Base-by-base conservation (phyloP, 2,113 vertebrate genomes). In the Danionella cerebrum region DNA sequence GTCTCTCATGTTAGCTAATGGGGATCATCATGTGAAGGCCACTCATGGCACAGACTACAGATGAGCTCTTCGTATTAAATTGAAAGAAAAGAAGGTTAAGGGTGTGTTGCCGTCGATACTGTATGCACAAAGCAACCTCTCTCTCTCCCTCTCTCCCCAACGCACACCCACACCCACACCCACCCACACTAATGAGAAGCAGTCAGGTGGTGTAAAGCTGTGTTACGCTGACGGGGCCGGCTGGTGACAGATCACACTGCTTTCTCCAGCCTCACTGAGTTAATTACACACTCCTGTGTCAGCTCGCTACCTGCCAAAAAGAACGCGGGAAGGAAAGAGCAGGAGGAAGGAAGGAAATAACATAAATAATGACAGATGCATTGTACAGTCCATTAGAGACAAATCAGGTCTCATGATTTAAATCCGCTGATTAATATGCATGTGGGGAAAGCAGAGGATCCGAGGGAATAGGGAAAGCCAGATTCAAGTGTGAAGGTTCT, bases 381-480 rank as follows among this genome's bases (percentile, higher is more conserved):
- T 65, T 60, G 78, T 79, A 66, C 65, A 82, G 78, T 77, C 74
- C 75, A 82, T 84, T 83, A 79, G 76, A 71, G 82, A 72, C 76
- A 75, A 75, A 80, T 75, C 76, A 76, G 55, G 65, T 55, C 16
- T 48, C 63, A 4, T 71, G 72, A 79, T 76, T 82, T 78, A 74
- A 79, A 75, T 71, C 67, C 27, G 44, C 6, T 59, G 76, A 83
- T 84, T 80, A 83, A 84, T 82, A 81, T 80, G 73, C 73, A 67
- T 58, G 25, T 65, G 57, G 65, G 73, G 72, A 74, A 79, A 74
- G 68, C 69, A 14, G 50, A 50, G 51, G 75, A 77, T 82, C 77
- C 79, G 76, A 74, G 74, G 76, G 67, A 81, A 79, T 70, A 50
- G 70, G n/a, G 71, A 72, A 73, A 79, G 67, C 69, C 51, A 58